These are phyloP conservation scores for Ptiloglossa arizonensis DNA, from an alignment of 1,140 invertebrate species.

Conservation along the genomic window DNA sequence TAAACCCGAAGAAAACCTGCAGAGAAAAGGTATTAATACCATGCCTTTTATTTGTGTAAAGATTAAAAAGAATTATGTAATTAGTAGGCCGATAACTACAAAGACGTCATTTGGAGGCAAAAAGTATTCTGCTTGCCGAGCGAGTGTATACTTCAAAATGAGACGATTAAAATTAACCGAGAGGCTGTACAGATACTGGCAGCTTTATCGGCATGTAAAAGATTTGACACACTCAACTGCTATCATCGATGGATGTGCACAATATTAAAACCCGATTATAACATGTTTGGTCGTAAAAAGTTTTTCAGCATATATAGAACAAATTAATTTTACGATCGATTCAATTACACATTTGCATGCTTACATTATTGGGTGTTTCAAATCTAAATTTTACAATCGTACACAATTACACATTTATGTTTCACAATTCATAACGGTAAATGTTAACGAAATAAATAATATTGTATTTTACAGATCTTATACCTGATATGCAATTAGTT, in stretches of 20 bases:
- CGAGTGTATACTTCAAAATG: not conserved
- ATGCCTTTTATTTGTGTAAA: constrained; percentile 30
- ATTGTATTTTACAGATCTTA: constrained; percentile 58
- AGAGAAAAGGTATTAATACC: constrained; percentile 57
- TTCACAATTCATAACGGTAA: not conserved
- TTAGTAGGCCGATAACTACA: constrained; percentile 43
- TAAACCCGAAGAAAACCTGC: constrained; percentile 44
- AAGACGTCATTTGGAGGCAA: constrained; percentile 35
- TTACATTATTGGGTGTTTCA: constrained; percentile 57
- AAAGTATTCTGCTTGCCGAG: constrained; percentile 30
- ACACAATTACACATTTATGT: not conserved
- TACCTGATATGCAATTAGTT: constrained; percentile 60
- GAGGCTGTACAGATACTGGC: not conserved
- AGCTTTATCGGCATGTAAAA: constrained; percentile 44
- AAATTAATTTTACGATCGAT: constrained; percentile 4
- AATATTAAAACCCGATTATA: constrained; percentile 41
- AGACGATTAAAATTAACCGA: constrained; percentile 7
- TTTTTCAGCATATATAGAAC: constrained; percentile 14
- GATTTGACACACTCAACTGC: constrained; percentile 51
- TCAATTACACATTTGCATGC: constrained; percentile 46
- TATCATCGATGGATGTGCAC: constrained; percentile 40
- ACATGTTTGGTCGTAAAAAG: constrained; percentile 28
- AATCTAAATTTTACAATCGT: constrained; percentile 30
- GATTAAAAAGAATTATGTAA: constrained; percentile 26
- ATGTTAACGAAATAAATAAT: constrained; percentile 8